Evolutionary conservation across 2,888 invertebrate genomes (phyloP).

Genomic region (Noctua comes): DNA sequence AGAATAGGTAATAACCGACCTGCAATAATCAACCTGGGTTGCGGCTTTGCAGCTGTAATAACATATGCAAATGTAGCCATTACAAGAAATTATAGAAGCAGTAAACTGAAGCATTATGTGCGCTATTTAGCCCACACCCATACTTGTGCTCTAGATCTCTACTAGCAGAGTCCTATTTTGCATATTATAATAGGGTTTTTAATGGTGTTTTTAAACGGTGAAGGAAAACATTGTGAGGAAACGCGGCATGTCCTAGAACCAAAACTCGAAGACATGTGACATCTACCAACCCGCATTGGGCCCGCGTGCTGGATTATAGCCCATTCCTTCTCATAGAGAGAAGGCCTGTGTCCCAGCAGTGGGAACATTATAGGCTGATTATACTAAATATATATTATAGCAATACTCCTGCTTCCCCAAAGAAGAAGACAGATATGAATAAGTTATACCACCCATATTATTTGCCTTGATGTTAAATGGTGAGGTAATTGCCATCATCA

Average conservation of each 20-base stretch:
- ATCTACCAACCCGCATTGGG: no score
- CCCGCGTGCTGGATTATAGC: no score
- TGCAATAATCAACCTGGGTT: neutral
- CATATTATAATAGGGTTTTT: neutral
- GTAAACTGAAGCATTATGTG: neutral
- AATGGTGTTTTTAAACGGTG: no score
- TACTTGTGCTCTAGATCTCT: neutral
- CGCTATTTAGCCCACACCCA: constrained; percentile 4
- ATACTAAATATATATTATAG: no score
- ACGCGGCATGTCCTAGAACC: no score
- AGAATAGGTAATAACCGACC: constrained; percentile 15
- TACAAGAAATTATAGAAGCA: constrained; percentile 16
- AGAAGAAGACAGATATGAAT: neutral
- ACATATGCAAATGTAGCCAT: constrained; percentile 46
- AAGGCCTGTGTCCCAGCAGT: no score
- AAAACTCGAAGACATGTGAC: no score
- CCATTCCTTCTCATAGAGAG: no score
- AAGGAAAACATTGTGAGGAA: no score
- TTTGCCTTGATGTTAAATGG: neutral
- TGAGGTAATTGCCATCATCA: neutral
- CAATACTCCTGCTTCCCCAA: neutral
- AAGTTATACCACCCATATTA: neutral
- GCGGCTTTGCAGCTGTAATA: constrained; percentile 16
- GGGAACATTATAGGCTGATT: no score
- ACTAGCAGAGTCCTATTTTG: neutral